phyloP scores from a whole-genome alignment of 2,888 invertebrate genomes.

The Aleiodes alternator region DNA sequence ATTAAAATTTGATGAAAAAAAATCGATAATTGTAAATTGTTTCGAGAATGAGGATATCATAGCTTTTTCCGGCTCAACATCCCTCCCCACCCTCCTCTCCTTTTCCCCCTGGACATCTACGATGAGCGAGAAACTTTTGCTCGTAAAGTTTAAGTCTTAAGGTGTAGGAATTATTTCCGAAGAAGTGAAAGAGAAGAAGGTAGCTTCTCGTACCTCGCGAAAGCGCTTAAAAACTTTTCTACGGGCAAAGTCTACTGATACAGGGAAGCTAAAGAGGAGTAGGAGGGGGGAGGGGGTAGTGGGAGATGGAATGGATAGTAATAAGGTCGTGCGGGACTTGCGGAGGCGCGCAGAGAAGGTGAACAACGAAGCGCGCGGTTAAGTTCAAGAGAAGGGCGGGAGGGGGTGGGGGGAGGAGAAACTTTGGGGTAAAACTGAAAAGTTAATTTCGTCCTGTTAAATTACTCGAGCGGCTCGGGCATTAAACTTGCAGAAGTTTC shows the following conservation, averaged over 20 bases:
- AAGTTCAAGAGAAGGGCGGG: conserved; percentile 33
- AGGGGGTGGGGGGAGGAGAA: conserved; percentile 52
- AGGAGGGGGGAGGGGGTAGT: conserved; percentile 9
- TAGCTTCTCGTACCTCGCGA: conserved; percentile 60
- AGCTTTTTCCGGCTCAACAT: not conserved
- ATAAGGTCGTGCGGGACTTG: conserved; percentile 61
- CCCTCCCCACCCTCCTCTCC: not conserved
- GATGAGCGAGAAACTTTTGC: conserved; percentile 63
- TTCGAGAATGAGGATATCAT: conserved; percentile 20
- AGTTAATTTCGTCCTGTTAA: conserved; percentile 71
- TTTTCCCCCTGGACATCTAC: conserved; percentile 22
- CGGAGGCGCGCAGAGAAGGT: conserved; percentile 45
- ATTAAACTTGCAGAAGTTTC: conserved; percentile 51
- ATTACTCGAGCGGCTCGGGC: conserved; percentile 50
- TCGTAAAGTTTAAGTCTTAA: conserved; percentile 68
- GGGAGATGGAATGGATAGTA: conserved; percentile 54
- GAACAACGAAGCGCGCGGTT: conserved; percentile 49
- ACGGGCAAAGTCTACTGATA: conserved; percentile 37
- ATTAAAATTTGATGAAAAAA: not conserved
- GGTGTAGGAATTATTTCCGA: conserved; percentile 66
- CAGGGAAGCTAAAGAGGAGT: conserved; percentile 3
- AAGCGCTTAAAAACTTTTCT: conserved; percentile 70
- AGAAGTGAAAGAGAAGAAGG: conserved; percentile 46
- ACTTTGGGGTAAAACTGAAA: conserved; percentile 74
- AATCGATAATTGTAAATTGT: conserved; percentile 29